Conservation (phyloP, 2,113 vertebrate genomes). For the Pardalotus punctatus region DNA sequence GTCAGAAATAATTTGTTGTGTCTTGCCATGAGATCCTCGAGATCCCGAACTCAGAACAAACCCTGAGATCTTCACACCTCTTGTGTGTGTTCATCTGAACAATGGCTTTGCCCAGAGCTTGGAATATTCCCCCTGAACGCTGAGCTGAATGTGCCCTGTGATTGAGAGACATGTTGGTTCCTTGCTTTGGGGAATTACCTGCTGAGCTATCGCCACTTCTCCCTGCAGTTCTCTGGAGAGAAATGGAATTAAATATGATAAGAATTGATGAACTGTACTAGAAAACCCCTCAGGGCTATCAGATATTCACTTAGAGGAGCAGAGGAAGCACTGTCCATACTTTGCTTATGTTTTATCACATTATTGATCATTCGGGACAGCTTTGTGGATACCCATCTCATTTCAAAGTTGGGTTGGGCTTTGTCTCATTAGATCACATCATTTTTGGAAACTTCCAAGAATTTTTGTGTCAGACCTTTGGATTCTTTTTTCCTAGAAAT, state of each 20-base stretch:
- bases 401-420: neutral
- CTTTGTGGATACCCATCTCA: neutral
- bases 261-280: slow-evolving; percentile 23
- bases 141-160: neutral
- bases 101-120: neutral
- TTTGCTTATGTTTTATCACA: neutral
- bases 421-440: neutral
- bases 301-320: neutral
- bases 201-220: neutral
- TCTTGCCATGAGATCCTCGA: neutral
- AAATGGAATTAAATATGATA: slow-evolving; percentile 24
- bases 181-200: neutral
- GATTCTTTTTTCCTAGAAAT: neutral
- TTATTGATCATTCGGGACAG: neutral
- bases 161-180: neutral
- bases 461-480: neutral
- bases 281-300: neutral
- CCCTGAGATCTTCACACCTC: neutral
- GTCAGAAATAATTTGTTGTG: neutral
- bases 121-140: neutral
- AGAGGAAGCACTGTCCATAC: neutral
- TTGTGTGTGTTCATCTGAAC: neutral
- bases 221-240: neutral
- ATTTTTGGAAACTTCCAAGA: neutral
- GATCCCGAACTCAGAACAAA: neutral